Base-by-base conservation (phyloP, 2,888 invertebrate genomes). In the Anagyrus pseudococci region DNA sequence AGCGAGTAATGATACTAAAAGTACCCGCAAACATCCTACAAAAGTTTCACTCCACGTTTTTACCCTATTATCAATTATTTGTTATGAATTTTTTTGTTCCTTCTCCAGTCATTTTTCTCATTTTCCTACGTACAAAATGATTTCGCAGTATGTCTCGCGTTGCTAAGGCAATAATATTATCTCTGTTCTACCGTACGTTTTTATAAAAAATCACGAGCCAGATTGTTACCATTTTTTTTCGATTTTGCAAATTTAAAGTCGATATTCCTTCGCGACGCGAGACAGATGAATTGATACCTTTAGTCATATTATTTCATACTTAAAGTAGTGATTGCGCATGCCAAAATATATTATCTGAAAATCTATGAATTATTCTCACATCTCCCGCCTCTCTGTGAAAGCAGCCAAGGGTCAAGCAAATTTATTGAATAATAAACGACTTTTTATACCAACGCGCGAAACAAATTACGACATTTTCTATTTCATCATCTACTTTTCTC, bases 321-420 rank as follows among this genome's bases (percentile, higher is more conserved):
- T 80, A 77, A 76, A 79, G 80, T 80, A 80, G 80, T 80, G 80
- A 76, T 79, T 80, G 80, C 75, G 80, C 80, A 80, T 80, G 80
- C 77, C 74, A 76, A 50, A 57, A 60, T 20, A n/a, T 49, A 57
- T 52, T 44, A 46, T 40, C 48, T 41, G 19, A 23, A 33, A 41
- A 49, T 40, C 41, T 50, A 53, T 48, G 75, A 70, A 69, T 78
- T 76, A 79, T 80, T 80, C 80, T 80, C 80, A 80, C 80, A 75
- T 80, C 80, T 80, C 80, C 80, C 80, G 80, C 76, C 79, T 79
- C 76, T 78, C 77, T 77, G 76, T 77, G 75, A 78, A 71, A 76
- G 76, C 75, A 75, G 75, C 73, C 73, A 77, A 79, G 75, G 76
- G 76, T 69, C 72, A 72, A 75, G 73, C 75, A 69, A 74, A 65